Conservation (phyloP, 2,888 invertebrate species). For the Hipparchia sbordonii region DNA sequence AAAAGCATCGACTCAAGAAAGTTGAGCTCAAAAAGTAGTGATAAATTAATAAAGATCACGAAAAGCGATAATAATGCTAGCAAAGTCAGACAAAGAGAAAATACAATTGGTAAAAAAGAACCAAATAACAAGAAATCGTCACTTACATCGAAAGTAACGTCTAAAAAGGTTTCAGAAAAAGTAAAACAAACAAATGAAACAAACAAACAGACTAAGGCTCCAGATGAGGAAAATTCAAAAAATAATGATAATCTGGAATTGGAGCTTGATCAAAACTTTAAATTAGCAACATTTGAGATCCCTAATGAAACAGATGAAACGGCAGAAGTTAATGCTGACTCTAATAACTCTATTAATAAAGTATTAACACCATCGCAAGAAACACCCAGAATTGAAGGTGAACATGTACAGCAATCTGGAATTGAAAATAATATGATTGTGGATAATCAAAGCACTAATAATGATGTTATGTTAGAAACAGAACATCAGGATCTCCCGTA, state of each 20-base stretch:
- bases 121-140: conserved; percentile 51
- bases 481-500: conserved; percentile 1
- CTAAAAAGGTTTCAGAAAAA: conserved; percentile 48
- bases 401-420: not conserved
- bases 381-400: not conserved
- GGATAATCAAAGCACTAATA: conserved; percentile 1
- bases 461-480: not conserved
- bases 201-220: conserved; percentile 10
- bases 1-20: conserved; percentile 55
- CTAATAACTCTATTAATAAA: not conserved
- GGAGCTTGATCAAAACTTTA: not conserved
- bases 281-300: not conserved
- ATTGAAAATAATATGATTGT: conserved; percentile 8
- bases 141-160: conserved; percentile 61
- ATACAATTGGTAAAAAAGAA: conserved; percentile 50
- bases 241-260: conserved; percentile 1
- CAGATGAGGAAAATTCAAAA: conserved; percentile 12
- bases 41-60: conserved; percentile 58
- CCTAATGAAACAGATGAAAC: not conserved
- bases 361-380: conserved; percentile 4
- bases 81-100: conserved; percentile 60
- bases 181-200: conserved; percentile 40
- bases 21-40: conserved; percentile 57
- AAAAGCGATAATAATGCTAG: conserved; percentile 50
- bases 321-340: not conserved